Evolutionary conservation across 1,140 invertebrate species (phyloP).

Genomic region (Sarcophaga bullata): DNA sequence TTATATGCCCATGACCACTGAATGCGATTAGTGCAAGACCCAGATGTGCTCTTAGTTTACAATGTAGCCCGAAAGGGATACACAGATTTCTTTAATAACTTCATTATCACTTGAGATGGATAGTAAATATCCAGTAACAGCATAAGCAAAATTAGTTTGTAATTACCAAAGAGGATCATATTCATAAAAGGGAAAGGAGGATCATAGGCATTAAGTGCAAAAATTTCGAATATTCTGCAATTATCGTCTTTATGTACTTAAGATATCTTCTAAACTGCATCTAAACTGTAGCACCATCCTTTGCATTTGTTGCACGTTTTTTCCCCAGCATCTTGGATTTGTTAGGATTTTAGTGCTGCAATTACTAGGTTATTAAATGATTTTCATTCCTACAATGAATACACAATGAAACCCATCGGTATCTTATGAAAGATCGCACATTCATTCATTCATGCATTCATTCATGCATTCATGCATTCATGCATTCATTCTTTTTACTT

Average conservation of each 20-base stretch:
- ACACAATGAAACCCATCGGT: too few relatives aligned
- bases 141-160: background rate
- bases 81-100: conserved; percentile 9
- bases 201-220: background rate
- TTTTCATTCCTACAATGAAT: too few relatives aligned
- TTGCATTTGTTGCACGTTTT: too few relatives aligned
- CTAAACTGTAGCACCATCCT: too few relatives aligned
- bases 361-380: too few relatives aligned
- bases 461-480: background rate
- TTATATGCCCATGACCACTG: conserved; percentile 13
- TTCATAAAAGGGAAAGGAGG: too few relatives aligned
- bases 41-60: background rate
- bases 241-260: too few relatives aligned
- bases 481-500: background rate
- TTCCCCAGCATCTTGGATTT: too few relatives aligned
- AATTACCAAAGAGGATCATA: background rate
- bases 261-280: too few relatives aligned
- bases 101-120: background rate
- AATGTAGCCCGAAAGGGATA: background rate
- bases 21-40: conserved; percentile 5
- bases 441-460: background rate
- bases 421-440: too few relatives aligned
- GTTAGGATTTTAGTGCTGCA: too few relatives aligned
- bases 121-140: background rate
- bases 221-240: too few relatives aligned